A percentile compares a stretch with the other conserved stretches of the same genome.
Evolutionary conservation across 35 echinoderm and acorn worm species (phyloP).

Genomic region (Apostichopus japonicus): DNA sequence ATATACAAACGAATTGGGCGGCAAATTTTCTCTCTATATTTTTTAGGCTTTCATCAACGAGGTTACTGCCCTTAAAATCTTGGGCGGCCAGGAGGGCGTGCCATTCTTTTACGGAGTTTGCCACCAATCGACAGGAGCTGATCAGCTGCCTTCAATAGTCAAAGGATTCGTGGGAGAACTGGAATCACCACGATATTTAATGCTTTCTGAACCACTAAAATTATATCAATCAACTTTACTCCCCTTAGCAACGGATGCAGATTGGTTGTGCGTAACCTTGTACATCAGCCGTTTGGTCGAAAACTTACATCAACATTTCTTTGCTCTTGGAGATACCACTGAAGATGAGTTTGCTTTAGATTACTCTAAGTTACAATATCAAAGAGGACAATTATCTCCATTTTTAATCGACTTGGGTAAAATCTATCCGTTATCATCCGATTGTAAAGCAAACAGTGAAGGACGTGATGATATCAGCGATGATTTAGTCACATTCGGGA

Average conservation of each 20-base stretch:
- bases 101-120: conserved; percentile 8
- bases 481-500: conserved; percentile 8
- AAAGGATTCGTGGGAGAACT: conserved; percentile 23
- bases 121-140: background rate
- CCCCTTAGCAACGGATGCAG: conserved; percentile 13
- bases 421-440: background rate
- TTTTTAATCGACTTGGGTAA: conserved; percentile 37
- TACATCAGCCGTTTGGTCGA: conserved; percentile 25
- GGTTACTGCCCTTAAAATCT: conserved; percentile 4
- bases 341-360: conserved; percentile 20
- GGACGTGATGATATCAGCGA: background rate
- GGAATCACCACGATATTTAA: conserved; percentile 13
- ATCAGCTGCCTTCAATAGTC: background rate
- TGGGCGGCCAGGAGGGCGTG: conserved; percentile 29
- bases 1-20: too few relatives aligned
- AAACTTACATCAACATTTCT: background rate
- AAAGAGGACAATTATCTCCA: conserved; percentile 15
- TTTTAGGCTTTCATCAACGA: conserved; percentile 38
- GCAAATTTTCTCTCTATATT: background rate
- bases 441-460: background rate
- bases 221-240: conserved; percentile 21
- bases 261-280: conserved; percentile 46
- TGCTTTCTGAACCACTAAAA: conserved; percentile 37
- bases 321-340: conserved; percentile 1
- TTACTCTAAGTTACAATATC: background rate